Percentiles rank a stretch among this genome's conserved stretches.
phyloP scores from a whole-genome alignment of 2,113 vertebrate species.

The Picathartes gymnocephalus region DNA sequence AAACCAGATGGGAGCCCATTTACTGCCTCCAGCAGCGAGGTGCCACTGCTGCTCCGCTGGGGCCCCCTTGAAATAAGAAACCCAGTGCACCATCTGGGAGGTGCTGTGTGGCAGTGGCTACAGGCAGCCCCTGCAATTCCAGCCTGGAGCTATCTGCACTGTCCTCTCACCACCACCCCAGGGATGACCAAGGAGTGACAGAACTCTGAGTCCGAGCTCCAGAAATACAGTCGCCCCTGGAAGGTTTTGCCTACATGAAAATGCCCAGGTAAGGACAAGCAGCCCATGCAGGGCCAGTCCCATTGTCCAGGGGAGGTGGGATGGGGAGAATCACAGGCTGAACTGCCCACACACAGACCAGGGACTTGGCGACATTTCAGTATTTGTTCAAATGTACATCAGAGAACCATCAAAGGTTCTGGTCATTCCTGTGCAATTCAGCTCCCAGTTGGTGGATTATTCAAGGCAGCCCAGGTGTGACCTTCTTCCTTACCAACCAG shows the following conservation, averaged over 20 bases:
- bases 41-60: neutral
- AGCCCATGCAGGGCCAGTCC: neutral
- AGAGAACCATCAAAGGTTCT: neutral
- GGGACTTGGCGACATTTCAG: rapidly evolving
- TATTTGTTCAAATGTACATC: neutral
- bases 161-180: neutral
- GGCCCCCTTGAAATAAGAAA: conserved; percentile 48
- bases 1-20: conserved; percentile 55
- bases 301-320: neutral
- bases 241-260: neutral
- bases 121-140: neutral
- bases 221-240: neutral
- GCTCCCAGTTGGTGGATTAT: neutral
- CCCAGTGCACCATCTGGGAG: neutral
- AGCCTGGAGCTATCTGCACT: neutral
- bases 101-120: neutral
- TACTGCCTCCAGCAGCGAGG: conserved; percentile 24
- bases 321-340: neutral
- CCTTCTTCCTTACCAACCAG: neutral
- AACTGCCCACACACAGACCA: neutral
- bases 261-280: neutral
- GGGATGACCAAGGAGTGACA: neutral
- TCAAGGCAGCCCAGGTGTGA: neutral
- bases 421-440: neutral
- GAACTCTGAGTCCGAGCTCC: neutral